These are phyloP conservation scores for Syngnathus acus DNA, from an alignment of 2,797 vertebrate genomes.

Conservation along the genomic window DNA sequence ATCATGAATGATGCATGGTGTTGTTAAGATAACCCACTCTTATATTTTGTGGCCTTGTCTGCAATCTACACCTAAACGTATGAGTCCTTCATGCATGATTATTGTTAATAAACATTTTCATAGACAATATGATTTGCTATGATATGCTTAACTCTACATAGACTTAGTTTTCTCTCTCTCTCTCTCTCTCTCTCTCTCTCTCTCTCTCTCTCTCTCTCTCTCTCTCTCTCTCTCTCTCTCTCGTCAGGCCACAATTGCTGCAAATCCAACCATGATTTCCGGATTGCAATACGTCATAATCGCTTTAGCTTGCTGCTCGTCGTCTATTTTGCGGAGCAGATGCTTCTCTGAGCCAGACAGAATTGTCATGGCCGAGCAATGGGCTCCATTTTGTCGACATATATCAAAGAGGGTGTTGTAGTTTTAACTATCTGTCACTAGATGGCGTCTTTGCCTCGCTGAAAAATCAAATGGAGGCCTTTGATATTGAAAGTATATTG, in stretches of 20 bases:
- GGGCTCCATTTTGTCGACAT: slow-evolving; percentile 69
- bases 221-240: neutral
- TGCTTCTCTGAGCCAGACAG: slow-evolving; percentile 40
- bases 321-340: slow-evolving; percentile 6
- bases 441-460: slow-evolving; percentile 32
- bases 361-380: slow-evolving; percentile 61
- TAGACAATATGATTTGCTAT: too few species aligned
- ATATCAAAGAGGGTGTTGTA: neutral
- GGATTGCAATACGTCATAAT: neutral
- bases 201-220: neutral
- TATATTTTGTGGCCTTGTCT: neutral
- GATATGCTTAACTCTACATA: too few species aligned
- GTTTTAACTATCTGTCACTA: slow-evolving; percentile 22
- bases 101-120: neutral
- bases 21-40: neutral
- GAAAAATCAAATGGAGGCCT: neutral
- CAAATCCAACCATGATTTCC: neutral
- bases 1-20: slow-evolving; percentile 1
- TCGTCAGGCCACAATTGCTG: slow-evolving; percentile 1
- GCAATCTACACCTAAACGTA: neutral
- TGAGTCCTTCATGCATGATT: neutral
- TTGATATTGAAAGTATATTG: too few species aligned
- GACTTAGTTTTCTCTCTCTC: neutral
- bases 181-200: neutral
- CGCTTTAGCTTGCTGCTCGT: too few species aligned